Conservation (phyloP, 2,797 vertebrate species). For the Knipowitschia caucasica region DNA sequence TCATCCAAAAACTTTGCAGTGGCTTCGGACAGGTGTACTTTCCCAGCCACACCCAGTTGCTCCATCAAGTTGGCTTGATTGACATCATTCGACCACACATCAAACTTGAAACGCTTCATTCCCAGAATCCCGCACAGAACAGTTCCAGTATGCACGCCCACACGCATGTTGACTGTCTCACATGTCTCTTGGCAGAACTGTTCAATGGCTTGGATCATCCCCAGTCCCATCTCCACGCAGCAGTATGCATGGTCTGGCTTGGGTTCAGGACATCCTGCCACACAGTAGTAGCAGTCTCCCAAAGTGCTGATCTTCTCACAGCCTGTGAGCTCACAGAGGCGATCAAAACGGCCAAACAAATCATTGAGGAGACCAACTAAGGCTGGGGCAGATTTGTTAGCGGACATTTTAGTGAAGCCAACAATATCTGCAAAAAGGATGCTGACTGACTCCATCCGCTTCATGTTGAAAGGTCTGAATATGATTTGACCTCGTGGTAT, state of each 20-base stretch:
- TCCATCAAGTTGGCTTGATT: constrained; percentile 99
- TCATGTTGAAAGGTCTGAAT: constrained; percentile 98
- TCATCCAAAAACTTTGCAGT: constrained; percentile 93
- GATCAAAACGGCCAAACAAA: constrained; percentile 95
- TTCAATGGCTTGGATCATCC: constrained; percentile 98
- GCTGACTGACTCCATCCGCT: constrained; percentile 92
- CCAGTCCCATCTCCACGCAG: constrained; percentile 97
- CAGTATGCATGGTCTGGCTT: constrained; percentile 91
- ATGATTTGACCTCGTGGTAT: constrained; percentile 92
- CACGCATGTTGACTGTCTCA: constrained; percentile 97
- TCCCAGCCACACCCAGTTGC: constrained; percentile 94
- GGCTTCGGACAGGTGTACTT: constrained; percentile 94
- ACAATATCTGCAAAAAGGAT: constrained; percentile 98
- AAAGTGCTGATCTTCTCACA: constrained; percentile 98
- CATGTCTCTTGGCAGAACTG: constrained; percentile 96
- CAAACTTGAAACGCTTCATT: constrained; percentile 98
- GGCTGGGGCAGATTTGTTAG: constrained; percentile 95
- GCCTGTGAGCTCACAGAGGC: constrained; percentile 89
- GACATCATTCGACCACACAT: constrained; percentile 98
- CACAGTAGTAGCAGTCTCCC: constrained; percentile 98
- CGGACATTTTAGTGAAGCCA: constrained; percentile 98
- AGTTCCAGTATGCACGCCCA: constrained; percentile 94
- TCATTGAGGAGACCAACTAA: constrained; percentile 95
- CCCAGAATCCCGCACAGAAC: constrained; percentile 96
- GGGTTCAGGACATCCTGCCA: constrained; percentile 96